phyloP scores from a whole-genome alignment of 2,797 vertebrate species.

The Cyclopterus lumpus region DNA sequence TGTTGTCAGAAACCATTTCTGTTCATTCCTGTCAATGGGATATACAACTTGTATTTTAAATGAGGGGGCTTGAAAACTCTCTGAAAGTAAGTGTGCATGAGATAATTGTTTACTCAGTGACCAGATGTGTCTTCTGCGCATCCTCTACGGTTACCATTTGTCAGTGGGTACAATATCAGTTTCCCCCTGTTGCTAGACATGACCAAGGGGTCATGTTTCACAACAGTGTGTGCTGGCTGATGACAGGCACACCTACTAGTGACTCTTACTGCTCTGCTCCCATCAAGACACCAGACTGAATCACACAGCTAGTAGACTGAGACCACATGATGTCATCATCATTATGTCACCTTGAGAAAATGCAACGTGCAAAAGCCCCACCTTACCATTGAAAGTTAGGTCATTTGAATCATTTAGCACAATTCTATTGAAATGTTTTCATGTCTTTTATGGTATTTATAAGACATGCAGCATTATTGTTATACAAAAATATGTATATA shows the following conservation, averaged over 20 bases:
- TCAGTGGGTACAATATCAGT: slow-evolving; percentile 70
- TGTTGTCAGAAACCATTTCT: not conserved
- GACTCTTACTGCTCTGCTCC: slow-evolving; percentile 34
- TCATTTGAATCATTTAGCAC: not conserved
- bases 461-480: not conserved
- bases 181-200: slow-evolving; percentile 74
- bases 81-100: not conserved
- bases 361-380: slow-evolving; percentile 19
- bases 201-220: slow-evolving; percentile 67
- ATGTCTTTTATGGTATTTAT: not conserved
- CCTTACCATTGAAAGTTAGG: slow-evolving; percentile 19
- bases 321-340: slow-evolving; percentile 29
- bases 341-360: slow-evolving; percentile 22
- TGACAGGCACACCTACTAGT: slow-evolving; percentile 25
- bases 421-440: not conserved
- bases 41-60: not conserved
- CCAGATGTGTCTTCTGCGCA: slow-evolving; percentile 55
- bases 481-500: not conserved
- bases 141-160: slow-evolving; percentile 75
- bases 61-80: not conserved
- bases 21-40: not conserved
- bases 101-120: slow-evolving; percentile 25
- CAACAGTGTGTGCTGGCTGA: slow-evolving; percentile 50
- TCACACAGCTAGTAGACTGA: slow-evolving; percentile 43
- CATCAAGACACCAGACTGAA: slow-evolving; percentile 40